phyloP scores from a whole-genome alignment of 2,888 invertebrate species.

The Suillia variegata region DNA sequence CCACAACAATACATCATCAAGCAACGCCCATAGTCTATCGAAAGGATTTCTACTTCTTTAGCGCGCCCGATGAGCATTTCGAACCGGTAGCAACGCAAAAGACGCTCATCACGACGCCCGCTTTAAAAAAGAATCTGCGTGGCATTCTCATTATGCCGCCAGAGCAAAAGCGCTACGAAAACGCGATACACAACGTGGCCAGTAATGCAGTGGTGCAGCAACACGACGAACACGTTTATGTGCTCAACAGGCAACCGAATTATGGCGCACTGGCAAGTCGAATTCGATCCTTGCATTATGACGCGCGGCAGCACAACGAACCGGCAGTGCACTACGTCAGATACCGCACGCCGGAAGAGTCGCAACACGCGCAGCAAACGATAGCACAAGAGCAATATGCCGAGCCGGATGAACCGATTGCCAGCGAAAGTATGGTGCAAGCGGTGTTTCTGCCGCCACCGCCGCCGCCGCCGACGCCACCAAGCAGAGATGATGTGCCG shows the following conservation, averaged over 20 bases:
- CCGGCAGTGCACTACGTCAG: constrained; percentile 37
- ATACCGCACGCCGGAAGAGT: constrained; percentile 32
- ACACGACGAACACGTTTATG: constrained; percentile 31
- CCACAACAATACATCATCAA: too few relatives aligned
- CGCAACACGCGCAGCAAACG: constrained; percentile 20
- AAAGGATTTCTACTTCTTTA: constrained; percentile 42
- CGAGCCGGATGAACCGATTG: constrained; percentile 9
- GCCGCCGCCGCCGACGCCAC: too few relatives aligned
- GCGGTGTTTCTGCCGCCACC: background rate
- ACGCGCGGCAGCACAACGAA: constrained; percentile 18
- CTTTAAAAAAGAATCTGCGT: constrained; percentile 24
- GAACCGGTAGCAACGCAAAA: background rate
- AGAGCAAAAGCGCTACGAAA: constrained; percentile 25
- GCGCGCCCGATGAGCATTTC: constrained; percentile 30
- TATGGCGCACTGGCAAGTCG: constrained; percentile 4
- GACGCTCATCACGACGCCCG: too few relatives aligned
- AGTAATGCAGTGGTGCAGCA: constrained; percentile 29
- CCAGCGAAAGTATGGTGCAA: background rate
- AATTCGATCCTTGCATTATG: constrained; percentile 4
- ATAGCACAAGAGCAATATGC: constrained; percentile 28
- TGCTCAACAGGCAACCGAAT: constrained; percentile 34
- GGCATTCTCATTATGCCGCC: constrained; percentile 32
- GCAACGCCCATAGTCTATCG: background rate
- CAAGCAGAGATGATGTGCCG: constrained; percentile 39
- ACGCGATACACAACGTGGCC: constrained; percentile 19